Conservation (phyloP, 2,797 vertebrate genomes). For the Lindbergichthys nudifrons region DNA sequence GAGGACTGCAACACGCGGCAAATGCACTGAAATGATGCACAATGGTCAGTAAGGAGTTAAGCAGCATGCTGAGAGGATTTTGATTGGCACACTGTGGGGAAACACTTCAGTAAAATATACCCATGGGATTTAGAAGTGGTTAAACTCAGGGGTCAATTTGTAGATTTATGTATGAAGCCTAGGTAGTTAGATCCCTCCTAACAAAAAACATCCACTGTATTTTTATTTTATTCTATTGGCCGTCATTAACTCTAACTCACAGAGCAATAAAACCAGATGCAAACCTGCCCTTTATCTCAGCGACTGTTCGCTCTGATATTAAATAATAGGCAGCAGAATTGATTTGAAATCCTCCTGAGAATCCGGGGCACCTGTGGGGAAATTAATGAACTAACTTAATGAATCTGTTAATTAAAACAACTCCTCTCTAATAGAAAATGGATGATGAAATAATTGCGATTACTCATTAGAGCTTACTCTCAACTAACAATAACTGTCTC, state of each 20-base stretch:
- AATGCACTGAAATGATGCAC: conserved; percentile 53
- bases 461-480: conserved; percentile 60
- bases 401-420: conserved; percentile 79
- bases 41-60: conserved; percentile 53
- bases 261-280: conserved; percentile 33
- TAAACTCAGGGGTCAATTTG: conserved; percentile 1
- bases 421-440: conserved; percentile 67
- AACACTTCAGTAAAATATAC: not conserved
- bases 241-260: conserved; percentile 1
- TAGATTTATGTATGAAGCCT: not conserved
- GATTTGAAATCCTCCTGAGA: conserved; percentile 66
- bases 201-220: not conserved
- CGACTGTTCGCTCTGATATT: conserved; percentile 55
- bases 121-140: not conserved
- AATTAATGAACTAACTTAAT: conserved; percentile 80
- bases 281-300: conserved; percentile 33
- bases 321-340: conserved; percentile 71
- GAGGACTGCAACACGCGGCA: conserved; percentile 64
- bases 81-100: conserved; percentile 7
- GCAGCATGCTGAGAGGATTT: conserved; percentile 19
- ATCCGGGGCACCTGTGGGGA: conserved; percentile 68
- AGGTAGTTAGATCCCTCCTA: not conserved
- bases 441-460: conserved; percentile 72
- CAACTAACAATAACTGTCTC: conserved; percentile 39
- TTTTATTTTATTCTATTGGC: conserved; percentile 16